Conservation (phyloP, 2,797 vertebrate species). For the Pipistrellus nathusii region DNA sequence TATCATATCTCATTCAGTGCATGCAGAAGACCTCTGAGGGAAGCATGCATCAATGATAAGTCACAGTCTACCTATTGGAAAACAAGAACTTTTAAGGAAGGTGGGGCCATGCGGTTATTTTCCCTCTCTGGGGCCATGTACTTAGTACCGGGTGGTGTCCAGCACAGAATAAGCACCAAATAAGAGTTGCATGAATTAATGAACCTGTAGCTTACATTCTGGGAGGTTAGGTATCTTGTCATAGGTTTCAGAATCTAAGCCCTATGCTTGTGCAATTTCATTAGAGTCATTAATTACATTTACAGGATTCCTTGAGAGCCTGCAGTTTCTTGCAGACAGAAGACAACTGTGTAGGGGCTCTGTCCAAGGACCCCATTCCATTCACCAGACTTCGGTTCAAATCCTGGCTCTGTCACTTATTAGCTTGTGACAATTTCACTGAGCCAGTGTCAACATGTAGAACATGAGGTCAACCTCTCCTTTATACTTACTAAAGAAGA, state of each 20-base stretch:
- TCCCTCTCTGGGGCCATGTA: neutral
- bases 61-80: neutral
- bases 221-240: neutral
- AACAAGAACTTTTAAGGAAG: neutral
- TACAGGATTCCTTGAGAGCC: neutral
- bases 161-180: neutral
- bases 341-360: neutral
- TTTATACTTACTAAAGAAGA: neutral
- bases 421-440: neutral
- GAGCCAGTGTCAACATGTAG: neutral
- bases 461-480: neutral
- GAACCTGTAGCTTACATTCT: neutral
- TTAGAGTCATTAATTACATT: neutral
- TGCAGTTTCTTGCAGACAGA: neutral
- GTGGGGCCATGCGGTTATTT: neutral
- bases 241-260: neutral
- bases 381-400: neutral
- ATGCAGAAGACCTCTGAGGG: neutral
- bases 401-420: neutral
- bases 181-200: neutral
- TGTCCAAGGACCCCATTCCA: neutral
- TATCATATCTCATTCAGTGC: neutral
- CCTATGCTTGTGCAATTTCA: neutral
- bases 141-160: neutral
- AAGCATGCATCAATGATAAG: neutral